These are phyloP conservation scores for Acrobasis suavella DNA, from an alignment of 2,888 invertebrate species.

Conservation along the genomic window DNA sequence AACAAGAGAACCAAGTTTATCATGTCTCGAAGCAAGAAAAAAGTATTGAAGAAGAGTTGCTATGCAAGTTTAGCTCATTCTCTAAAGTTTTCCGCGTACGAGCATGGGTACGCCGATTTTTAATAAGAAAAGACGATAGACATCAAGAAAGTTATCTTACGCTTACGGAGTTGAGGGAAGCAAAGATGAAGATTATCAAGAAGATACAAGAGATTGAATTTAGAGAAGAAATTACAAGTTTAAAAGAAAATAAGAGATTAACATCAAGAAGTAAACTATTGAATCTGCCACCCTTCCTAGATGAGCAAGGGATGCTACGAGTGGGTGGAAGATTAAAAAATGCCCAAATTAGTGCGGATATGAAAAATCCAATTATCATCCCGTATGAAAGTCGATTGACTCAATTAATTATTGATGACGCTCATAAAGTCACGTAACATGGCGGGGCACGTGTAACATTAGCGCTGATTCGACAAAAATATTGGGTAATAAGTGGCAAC, in stretches of 20 bases:
- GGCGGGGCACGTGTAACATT: conserved; percentile 16
- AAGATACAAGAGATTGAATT: conserved; percentile 17
- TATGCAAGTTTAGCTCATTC: no score
- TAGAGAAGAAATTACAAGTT: conserved; percentile 12
- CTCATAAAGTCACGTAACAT: conserved; percentile 18
- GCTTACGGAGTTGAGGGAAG: conserved; percentile 12
- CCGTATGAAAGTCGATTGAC: conserved; percentile 11
- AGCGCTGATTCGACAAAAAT: conserved; percentile 15
- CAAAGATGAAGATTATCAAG: conserved; percentile 15
- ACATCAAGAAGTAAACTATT: conserved; percentile 22
- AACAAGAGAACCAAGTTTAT: conserved; percentile 1
- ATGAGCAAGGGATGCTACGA: conserved; percentile 20
- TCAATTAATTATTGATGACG: conserved; percentile 5
- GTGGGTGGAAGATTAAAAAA: conserved; percentile 22
- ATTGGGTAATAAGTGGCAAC: conserved; percentile 35
- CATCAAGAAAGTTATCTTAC: neutral
- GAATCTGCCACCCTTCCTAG: conserved; percentile 23
- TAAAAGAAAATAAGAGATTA: conserved; percentile 12
- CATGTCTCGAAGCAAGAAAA: neutral
- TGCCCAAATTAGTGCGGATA: no score
- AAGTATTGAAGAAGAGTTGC: no score
- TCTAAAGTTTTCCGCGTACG: no score
- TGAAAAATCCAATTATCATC: no score
- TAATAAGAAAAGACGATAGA: neutral
- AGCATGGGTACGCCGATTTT: no score